A percentile compares a stretch with the other conserved stretches of the same genome.
phyloP scores from a whole-genome alignment of 2,113 vertebrate genomes.

The Menura novaehollandiae region DNA sequence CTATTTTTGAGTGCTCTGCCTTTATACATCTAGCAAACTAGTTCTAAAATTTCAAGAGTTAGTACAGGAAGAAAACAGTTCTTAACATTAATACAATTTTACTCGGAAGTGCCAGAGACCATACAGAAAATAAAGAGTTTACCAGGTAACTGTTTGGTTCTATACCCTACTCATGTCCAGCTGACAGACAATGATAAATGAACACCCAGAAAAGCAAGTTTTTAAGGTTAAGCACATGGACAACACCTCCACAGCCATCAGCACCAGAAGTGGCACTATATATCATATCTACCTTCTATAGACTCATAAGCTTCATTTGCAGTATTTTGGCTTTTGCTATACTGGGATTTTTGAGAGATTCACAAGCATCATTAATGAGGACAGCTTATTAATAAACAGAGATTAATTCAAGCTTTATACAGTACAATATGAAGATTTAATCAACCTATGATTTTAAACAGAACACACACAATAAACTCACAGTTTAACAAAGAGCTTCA shows the following conservation, averaged over 20 bases:
- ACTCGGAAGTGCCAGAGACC: background rate
- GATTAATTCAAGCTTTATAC: background rate
- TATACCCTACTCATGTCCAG: rapidly evolving
- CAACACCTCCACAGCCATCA: background rate
- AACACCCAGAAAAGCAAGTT: background rate
- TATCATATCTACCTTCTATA: background rate
- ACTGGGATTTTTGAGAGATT: background rate
- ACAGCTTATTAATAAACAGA: background rate
- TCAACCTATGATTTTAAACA: background rate
- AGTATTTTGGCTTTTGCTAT: background rate
- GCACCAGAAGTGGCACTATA: background rate
- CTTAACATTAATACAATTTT: background rate
- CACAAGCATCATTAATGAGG: background rate
- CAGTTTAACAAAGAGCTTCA: background rate
- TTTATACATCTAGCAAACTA: background rate
- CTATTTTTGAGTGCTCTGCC: background rate
- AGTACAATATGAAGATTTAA: background rate
- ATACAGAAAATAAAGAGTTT: background rate
- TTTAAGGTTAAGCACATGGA: background rate
- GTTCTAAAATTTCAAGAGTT: background rate
- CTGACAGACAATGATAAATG: background rate
- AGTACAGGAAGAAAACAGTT: background rate
- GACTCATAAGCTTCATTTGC: background rate
- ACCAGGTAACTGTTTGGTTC: background rate
- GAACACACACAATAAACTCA: background rate